Evolutionary conservation across 2,113 vertebrate genomes (phyloP).

Genomic region (Oncorhynchus kisutch): DNA sequence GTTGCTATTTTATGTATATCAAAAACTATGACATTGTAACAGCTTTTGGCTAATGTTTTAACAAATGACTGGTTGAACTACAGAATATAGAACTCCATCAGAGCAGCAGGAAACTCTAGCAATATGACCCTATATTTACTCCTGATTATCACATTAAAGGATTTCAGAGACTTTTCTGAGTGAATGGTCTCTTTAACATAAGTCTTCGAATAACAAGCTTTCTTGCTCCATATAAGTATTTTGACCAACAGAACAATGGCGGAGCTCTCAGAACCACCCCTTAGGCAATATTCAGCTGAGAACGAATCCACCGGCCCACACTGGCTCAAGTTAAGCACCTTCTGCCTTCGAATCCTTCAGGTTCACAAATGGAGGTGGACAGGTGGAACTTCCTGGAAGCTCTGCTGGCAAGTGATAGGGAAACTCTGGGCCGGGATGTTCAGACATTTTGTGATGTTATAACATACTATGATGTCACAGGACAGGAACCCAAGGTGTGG

Average conservation of each 20-base stretch:
- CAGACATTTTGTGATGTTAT: slow-evolving; percentile 15
- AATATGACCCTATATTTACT: slow-evolving; percentile 13
- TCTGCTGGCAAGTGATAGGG: background rate
- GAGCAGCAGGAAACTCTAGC: slow-evolving; percentile 3
- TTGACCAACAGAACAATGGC: background rate
- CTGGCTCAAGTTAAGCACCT: slow-evolving; percentile 14
- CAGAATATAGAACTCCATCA: slow-evolving; percentile 4
- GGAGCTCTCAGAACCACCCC: background rate
- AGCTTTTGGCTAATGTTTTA: slow-evolving; percentile 8
- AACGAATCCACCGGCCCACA: background rate
- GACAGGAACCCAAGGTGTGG: slow-evolving; percentile 1
- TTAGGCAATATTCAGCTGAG: slow-evolving; percentile 8
- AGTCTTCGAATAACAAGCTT: slow-evolving; percentile 4
- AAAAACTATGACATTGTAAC: background rate
- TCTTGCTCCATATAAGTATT: background rate
- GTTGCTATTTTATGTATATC: background rate
- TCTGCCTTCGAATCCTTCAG: slow-evolving; percentile 12
- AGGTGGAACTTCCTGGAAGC: background rate
- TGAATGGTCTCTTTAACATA: background rate
- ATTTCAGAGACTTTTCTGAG: too few relatives aligned
- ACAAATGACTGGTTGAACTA: slow-evolving; percentile 11
- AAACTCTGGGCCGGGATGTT: slow-evolving; percentile 12
- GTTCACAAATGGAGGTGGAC: background rate
- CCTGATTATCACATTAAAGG: background rate
- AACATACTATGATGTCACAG: too few relatives aligned